Evolutionary conservation across 2,797 vertebrate species (phyloP).

Genomic region (Sandelia bainsii): DNA sequence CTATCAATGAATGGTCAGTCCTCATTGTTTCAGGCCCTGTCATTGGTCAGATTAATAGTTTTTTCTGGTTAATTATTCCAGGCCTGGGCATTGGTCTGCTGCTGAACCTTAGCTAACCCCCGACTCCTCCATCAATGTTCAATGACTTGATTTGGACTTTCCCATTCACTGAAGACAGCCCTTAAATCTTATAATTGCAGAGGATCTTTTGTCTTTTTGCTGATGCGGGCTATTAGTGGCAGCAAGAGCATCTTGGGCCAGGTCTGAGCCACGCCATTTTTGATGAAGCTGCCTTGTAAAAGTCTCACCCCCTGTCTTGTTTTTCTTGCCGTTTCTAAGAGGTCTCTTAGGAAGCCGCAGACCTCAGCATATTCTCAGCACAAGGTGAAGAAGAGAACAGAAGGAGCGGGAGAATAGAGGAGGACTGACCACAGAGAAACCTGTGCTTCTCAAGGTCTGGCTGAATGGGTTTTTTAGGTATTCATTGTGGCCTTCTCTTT

Average conservation of each 20-base stretch:
- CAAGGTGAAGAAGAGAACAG: conserved; percentile 73
- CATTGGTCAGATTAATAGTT: conserved; percentile 81
- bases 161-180: conserved; percentile 72
- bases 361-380: conserved; percentile 76
- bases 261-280: conserved; percentile 78
- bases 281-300: conserved; percentile 77
- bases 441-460: conserved; percentile 75
- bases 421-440: conserved; percentile 69
- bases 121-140: conserved; percentile 74
- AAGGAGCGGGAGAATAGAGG: conserved; percentile 63
- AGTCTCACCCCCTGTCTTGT: conserved; percentile 58
- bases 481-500: conserved; percentile 83
- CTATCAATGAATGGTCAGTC: conserved; percentile 74
- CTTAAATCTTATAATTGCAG: conserved; percentile 79
- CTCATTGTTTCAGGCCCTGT: conserved; percentile 76
- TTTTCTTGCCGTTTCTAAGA: conserved; percentile 63
- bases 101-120: conserved; percentile 80
- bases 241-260: conserved; percentile 71
- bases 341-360: conserved; percentile 72
- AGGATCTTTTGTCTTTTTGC: conserved; percentile 80
- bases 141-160: conserved; percentile 79
- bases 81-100: conserved; percentile 64
- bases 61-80: conserved; percentile 85
- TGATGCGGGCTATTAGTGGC: conserved; percentile 83
- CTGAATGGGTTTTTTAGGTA: conserved; percentile 77